Evolutionary conservation across 2,888 invertebrate species (phyloP).

Genomic region (Drosophila kokeensis): DNA sequence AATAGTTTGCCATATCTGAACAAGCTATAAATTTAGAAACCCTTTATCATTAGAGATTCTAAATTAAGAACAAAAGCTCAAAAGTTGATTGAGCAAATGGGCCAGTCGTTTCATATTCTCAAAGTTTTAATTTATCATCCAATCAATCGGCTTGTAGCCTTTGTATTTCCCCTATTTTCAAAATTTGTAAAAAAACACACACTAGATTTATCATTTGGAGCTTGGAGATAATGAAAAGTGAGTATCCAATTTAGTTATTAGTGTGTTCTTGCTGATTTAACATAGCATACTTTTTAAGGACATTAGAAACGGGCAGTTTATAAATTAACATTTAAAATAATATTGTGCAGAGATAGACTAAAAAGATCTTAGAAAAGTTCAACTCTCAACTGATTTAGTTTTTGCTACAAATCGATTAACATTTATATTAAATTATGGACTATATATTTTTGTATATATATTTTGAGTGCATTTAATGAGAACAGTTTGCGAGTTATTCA

Average conservation of each 20-base stretch:
- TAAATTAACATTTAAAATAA: background rate
- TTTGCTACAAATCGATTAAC: background rate
- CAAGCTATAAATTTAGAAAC: slow-evolving; percentile 15
- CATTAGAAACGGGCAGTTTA: background rate
- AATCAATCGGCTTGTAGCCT: slow-evolving; percentile 6
- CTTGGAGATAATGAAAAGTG: background rate
- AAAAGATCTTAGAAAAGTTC: background rate
- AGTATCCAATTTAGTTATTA: background rate
- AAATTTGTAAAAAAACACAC: background rate
- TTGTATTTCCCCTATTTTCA: background rate
- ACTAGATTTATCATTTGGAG: background rate
- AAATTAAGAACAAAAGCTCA: slow-evolving; percentile 20
- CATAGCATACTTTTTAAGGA: slow-evolving; percentile 22
- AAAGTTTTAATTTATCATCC: slow-evolving; percentile 19
- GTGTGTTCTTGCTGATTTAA: background rate
- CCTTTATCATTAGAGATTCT: slow-evolving; percentile 20
- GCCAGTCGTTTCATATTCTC: background rate
- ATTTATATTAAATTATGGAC: background rate
- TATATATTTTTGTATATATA: background rate
- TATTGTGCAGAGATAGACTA: background rate
- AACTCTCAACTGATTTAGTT: background rate
- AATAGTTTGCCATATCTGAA: slow-evolving; percentile 18
- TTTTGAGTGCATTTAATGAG: background rate
- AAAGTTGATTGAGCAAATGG: slow-evolving; percentile 12
- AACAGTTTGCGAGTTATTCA: background rate